phyloP scores from a whole-genome alignment of 1,140 invertebrate species.

The Drosophila oshimai region DNA sequence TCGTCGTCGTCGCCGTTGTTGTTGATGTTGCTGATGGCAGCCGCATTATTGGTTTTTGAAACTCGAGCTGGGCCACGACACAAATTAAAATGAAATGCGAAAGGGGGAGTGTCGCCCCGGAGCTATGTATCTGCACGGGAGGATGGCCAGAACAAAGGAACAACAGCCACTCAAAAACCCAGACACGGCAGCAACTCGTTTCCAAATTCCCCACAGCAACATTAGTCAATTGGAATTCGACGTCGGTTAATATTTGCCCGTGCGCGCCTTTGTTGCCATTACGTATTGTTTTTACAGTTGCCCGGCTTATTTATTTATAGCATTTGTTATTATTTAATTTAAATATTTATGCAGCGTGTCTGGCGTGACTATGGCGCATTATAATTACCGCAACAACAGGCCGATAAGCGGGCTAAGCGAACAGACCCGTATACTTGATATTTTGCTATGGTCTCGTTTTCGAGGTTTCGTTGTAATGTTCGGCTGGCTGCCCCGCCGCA shows the following conservation, averaged over 20 bases:
- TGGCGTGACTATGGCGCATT: constrained; percentile 73
- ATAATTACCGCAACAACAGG: constrained; percentile 57
- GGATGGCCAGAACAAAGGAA: constrained; percentile 29
- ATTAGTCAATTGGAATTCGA: constrained; percentile 52
- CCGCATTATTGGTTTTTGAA: constrained; percentile 72
- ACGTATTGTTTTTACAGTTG: constrained; percentile 79
- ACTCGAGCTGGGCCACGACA: constrained; percentile 55
- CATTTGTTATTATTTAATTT: constrained; percentile 78
- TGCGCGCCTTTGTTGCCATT: constrained; percentile 37
- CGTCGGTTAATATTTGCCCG: constrained; percentile 5
- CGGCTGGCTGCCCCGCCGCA: neutral
- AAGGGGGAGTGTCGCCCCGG: constrained; percentile 3
- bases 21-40: constrained; percentile 39
- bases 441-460: constrained; percentile 58
- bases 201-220: constrained; percentile 26
- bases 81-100: constrained; percentile 65
- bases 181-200: constrained; percentile 17
- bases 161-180: neutral
- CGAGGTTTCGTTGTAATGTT: constrained; percentile 28
- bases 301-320: constrained; percentile 57
- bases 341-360: constrained; percentile 79
- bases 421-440: constrained; percentile 46
- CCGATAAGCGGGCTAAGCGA: constrained; percentile 3
- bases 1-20: constrained; percentile 22
- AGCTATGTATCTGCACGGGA: neutral